Evolutionary conservation across 2,888 invertebrate genomes (phyloP), one percentile per base, ranked within the genome.

Genomic region (Anarsia innoxiella): DNA sequence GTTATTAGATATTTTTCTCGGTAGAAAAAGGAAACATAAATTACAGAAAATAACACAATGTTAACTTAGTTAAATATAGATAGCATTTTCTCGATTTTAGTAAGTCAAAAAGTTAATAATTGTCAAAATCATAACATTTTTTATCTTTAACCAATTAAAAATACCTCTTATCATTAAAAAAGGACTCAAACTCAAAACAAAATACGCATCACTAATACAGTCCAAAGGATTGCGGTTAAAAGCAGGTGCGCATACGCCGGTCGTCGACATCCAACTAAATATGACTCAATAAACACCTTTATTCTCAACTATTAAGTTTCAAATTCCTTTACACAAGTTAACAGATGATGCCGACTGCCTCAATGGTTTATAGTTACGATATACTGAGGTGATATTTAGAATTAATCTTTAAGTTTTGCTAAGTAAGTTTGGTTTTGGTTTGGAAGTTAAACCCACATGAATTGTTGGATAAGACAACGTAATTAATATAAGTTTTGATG

Each of bases 241-340:
- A 36, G 31, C 40, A 40, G 39, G 40, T 43, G 41, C 39, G 14
- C 37, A 29, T 30, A 13, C 13, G 33, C 33, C 34, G 46, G 46
- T 39, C 48, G 41, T 38, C 40, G 39, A 74, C 74, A 64, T 65
- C 64, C 52, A 4, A 33, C 15, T 15, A n/a, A 9, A 25, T 9
- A 23, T 10, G 13, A 26, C 26, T 1, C n/a, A 25, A 33, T 12
- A 15, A 33, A 8, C 10, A 26, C 1, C 26, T 1, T 9, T 26
- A 26, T 33, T 25, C n/a, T 9, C n/a, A 25, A 19, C 25, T 3
- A 4, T 9, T 25, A 9, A n/a, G 25, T 3, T 25, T 25, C n/a
- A 25, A 3, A 9, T 25, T 25, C 5, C 8, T 25, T 25, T 25
- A 25, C 19, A 5, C 3, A 19, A 19, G 19, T 8, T 19, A 19